Conservation (phyloP, 2,888 invertebrate genomes). For the Ennomos quercinarius region DNA sequence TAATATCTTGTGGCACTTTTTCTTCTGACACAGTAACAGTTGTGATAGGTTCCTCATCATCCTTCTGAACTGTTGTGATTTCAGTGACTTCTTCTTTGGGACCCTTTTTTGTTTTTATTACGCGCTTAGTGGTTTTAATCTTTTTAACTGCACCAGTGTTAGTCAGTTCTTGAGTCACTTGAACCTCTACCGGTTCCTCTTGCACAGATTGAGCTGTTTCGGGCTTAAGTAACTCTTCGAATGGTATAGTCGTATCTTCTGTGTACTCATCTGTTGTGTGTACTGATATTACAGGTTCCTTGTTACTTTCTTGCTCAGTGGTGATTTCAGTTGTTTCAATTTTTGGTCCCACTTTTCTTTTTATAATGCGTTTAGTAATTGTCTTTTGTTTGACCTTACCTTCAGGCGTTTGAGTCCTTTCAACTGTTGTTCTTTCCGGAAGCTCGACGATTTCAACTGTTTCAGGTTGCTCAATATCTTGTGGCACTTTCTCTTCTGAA, state of each 20-base stretch:
- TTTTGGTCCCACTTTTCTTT: no score
- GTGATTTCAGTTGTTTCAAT: no score
- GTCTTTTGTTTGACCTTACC: slow-evolving; percentile 52
- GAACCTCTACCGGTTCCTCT: slow-evolving; percentile 55
- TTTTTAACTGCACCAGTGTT: slow-evolving; percentile 50
- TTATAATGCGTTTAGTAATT: slow-evolving; percentile 42
- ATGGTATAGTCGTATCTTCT: slow-evolving; percentile 38
- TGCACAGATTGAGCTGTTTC: slow-evolving; percentile 48
- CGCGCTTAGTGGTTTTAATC: slow-evolving; percentile 65
- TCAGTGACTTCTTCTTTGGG: slow-evolving; percentile 53
- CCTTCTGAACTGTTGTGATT: slow-evolving; percentile 44
- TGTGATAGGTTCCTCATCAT: slow-evolving; percentile 35
- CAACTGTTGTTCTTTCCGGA: slow-evolving; percentile 58
- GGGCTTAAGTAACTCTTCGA: slow-evolving; percentile 23
- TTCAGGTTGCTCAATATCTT: slow-evolving; percentile 38
- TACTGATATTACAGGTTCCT: slow-evolving; percentile 51
- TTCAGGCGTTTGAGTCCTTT: slow-evolving; percentile 50
- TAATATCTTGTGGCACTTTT: slow-evolving; percentile 3
- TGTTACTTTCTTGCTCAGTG: neutral
- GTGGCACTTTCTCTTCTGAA: slow-evolving; percentile 36
- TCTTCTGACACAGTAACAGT: slow-evolving; percentile 36
- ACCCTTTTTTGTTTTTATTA: slow-evolving; percentile 71
- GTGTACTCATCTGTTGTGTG: slow-evolving; percentile 49
- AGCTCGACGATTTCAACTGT: slow-evolving; percentile 47
- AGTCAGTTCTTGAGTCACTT: slow-evolving; percentile 66